Percentiles rank a stretch among this genome's conserved stretches.
Conservation (phyloP, 2,888 invertebrate species). For the Patella caerulea region DNA sequence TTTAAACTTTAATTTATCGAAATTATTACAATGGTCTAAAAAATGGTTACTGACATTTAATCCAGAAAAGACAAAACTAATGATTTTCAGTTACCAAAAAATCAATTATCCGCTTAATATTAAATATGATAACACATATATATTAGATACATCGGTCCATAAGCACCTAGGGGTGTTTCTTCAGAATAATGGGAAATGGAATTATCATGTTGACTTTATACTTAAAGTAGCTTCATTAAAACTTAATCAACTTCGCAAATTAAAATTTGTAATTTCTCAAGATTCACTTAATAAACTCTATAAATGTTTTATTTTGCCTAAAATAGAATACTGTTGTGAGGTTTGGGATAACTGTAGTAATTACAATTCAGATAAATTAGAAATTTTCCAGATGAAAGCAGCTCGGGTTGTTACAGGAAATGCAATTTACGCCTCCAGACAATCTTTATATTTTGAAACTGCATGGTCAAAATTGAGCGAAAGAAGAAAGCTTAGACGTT, state of each 20-base stretch:
- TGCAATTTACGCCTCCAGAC: background rate
- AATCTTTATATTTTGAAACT: background rate
- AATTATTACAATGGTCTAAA: background rate
- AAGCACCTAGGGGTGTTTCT: too few relatives aligned
- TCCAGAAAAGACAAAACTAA: background rate
- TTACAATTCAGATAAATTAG: background rate
- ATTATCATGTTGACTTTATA: too few relatives aligned
- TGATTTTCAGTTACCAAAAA: background rate
- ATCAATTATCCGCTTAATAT: too few relatives aligned
- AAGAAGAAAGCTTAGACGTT: background rate
- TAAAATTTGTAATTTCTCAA: background rate
- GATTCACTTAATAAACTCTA: background rate
- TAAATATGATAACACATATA: too few relatives aligned
- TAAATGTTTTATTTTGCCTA: constrained; percentile 5
- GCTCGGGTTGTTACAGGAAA: background rate
- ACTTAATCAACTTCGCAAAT: too few relatives aligned
- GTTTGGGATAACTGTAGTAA: background rate
- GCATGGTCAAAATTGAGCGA: background rate
- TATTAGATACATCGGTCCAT: too few relatives aligned
- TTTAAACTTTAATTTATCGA: background rate
- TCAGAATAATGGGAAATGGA: too few relatives aligned
- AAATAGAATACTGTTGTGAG: background rate
- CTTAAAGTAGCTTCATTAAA: too few relatives aligned
- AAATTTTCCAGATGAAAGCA: constrained; percentile 3
- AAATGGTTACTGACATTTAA: background rate